Conservation (phyloP, 2,113 vertebrate genomes). For the Thalassoma bifasciatum region DNA sequence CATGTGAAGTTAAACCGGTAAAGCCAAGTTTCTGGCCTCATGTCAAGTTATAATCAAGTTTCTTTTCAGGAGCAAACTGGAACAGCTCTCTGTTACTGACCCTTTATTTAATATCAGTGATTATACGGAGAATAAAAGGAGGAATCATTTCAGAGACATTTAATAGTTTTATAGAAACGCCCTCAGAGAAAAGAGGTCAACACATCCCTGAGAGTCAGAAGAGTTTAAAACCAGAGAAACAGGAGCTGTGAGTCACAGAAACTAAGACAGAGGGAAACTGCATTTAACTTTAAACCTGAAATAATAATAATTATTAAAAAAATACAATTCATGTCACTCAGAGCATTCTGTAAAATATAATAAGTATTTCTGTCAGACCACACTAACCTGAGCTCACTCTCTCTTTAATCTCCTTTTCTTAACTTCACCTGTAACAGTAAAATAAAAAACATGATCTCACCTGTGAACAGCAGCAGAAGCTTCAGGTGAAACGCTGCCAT, state of each 20-base stretch:
- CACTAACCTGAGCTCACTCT: not conserved
- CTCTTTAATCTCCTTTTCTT: not conserved
- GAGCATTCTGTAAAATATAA: no score
- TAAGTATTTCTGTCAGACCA: not conserved
- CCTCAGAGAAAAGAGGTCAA: not conserved
- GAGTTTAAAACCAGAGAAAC: no score
- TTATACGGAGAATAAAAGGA: not conserved
- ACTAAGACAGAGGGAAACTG: no score
- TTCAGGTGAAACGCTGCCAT: conserved; percentile 71
- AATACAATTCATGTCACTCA: no score
- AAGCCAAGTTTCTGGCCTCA: no score
- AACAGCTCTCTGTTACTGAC: not conserved
- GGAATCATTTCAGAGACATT: not conserved
- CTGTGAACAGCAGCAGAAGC: conserved; percentile 77
- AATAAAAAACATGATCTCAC: conserved; percentile 64
- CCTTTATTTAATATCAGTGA: not conserved
- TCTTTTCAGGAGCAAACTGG: no score
- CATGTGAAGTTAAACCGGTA: no score
- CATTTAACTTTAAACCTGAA: no score
- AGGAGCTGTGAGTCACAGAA: no score
- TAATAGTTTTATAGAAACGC: not conserved
- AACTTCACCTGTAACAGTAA: not conserved
- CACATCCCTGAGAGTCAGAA: not conserved
- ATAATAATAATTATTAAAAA: no score
- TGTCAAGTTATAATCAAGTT: no score